Base-by-base conservation (phyloP, 2,797 vertebrate genomes). In the Lutjanus campechanus region DNA sequence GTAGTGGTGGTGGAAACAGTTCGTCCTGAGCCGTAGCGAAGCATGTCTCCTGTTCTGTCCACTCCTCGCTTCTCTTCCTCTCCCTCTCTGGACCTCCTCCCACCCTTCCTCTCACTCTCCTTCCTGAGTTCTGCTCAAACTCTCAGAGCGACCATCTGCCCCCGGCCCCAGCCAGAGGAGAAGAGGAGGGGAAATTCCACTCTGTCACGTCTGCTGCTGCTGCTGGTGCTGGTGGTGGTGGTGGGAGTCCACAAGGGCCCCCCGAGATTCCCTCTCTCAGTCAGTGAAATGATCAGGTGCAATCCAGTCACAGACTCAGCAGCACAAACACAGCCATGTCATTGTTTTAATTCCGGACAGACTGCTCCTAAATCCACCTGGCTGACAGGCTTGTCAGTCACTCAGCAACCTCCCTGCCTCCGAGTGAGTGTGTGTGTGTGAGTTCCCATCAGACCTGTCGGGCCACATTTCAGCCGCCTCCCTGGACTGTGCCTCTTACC, bases 1-100 rank as follows among this genome's bases (percentile, higher is more conserved):
- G 94, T 94, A 20, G 94, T 92, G 77, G 90, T 95, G 89, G 89
- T 92, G 85, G 91, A 93, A 82, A 91, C 89, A 44, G 65, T 80
- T 76, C 88, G 90, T 53, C 92, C 77, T 64, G 91, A 89, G 59
- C 91, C 87, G 83, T 94, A 94, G 88, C 92, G 92, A 69, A 89
- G 90, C 96, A 96, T 96, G 88, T 92, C 93, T 95, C 79, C 79
- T 84, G 82, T 91, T 81, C 76, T 89, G 88, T 93, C 93, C 87
- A 87, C 92, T 91, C 84, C 85, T 85, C 25, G 76, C 65, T 81
- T 88, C 83, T 89, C 72, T 84, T 83, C 74, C 88, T 89, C 85
- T 89, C 79, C 79, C 85, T 85, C 82, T 84, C 86, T 44, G 54
- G 86, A 76, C 88, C 82, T 82, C 89, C 90, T 89, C 92, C 90